Conservation (phyloP, 2,888 invertebrate species). For the Bombylius discolor region DNA sequence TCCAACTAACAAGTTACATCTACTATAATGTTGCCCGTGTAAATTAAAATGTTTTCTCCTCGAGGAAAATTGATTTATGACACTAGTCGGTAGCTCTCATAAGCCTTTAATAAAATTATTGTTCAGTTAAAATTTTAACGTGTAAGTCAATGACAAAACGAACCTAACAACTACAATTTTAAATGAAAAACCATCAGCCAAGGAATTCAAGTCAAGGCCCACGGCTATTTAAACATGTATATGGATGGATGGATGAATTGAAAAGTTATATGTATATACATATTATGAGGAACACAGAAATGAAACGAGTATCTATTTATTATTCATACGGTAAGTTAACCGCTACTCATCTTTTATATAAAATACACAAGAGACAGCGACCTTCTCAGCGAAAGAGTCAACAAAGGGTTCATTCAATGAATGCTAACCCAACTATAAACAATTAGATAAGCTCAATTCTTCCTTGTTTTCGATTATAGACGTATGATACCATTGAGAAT, state of each 20-base stretch:
- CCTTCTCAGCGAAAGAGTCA: not conserved
- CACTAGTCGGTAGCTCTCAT: not conserved
- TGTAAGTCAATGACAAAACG: too few species aligned
- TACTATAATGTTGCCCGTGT: not conserved
- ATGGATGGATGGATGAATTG: too few species aligned
- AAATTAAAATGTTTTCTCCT: conserved; percentile 8
- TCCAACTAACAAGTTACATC: too few species aligned
- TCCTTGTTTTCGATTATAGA: not conserved
- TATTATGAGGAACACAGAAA: too few species aligned
- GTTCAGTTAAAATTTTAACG: not conserved
- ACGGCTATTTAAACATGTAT: not conserved
- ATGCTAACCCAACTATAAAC: conserved; percentile 6
- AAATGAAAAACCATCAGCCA: not conserved
- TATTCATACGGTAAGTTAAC: not conserved
- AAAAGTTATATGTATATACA: too few species aligned
- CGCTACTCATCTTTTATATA: not conserved
- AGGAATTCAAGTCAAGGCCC: not conserved
- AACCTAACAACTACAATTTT: not conserved
- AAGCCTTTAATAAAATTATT: conserved; percentile 7
- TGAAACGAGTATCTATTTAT: not conserved
- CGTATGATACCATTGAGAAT: not conserved
- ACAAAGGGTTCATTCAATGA: not conserved
- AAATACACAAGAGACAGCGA: not conserved
- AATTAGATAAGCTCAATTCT: conserved; percentile 6
- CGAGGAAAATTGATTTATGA: conserved; percentile 9